Evolutionary conservation across 2,888 invertebrate species (phyloP), one percentile per base, ranked within the genome.

Genomic region (Neoascia interrupta): DNA sequence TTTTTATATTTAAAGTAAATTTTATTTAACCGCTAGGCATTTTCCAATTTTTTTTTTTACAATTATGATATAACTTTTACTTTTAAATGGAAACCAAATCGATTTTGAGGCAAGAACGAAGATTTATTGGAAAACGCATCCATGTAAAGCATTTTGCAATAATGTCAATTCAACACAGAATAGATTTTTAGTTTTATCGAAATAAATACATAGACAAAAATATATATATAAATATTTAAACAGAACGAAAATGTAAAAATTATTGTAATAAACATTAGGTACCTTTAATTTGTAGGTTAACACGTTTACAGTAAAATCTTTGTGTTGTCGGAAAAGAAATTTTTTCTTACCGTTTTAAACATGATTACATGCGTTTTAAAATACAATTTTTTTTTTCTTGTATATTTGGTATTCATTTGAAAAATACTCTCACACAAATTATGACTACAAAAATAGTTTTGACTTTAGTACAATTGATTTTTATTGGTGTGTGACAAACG

Each of bases 401-500:
- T 49, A 16, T 51, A 63, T 19, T 68, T 54, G 41, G 21, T 47
- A 19, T 41, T 47, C n/a, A n/a, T 51, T 69, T 63, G 31, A 41
- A 43, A 69, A 28, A 23, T 39, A 28, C 39, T 37, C 69, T 47
- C 45, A 53, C 56, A 75, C 69, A 64, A 63, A 64, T 51, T 64
- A 66, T 70, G 53, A 8, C 72, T 70, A 70, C 64, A 70, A 76
- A 70, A 76, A 72, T 70, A 76, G 64, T 72, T 54, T 70, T 72
- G 18, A 1, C 8, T 31, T 31, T 18, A 39, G 28, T 41, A 19
- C 16, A 18, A 26, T 15, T 39, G 18, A 11, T 23, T 47, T 45
- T 31, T 58, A 5, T 31, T 6, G 26, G 26, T 8, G 18, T 63
- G 8, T 51, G 39, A 19, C 41, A 37, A 64, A 47, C 28, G 34